Evolutionary conservation across 2,888 invertebrate species (phyloP), one percentile per base, ranked within the genome.

Genomic region (Ennomos quercinarius): DNA sequence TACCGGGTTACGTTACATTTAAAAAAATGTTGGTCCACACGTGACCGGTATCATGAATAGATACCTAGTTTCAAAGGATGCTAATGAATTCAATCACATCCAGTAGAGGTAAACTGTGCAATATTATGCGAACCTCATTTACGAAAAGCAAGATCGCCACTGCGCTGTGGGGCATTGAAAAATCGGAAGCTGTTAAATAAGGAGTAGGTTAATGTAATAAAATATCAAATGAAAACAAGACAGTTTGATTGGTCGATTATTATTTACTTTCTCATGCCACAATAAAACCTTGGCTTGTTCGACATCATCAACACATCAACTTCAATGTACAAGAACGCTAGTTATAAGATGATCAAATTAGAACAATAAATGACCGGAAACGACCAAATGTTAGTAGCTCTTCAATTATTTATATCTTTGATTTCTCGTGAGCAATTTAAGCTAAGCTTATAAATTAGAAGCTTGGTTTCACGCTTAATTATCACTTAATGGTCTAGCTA

Each of bases 401-500:
- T 60, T 50, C 38, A 45, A 57, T 64, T 57, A 53, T 39, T 39
- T 27, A 40, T 49, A 56, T 53, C 58, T 58, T 49, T 38, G 49
- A 52, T 64, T 54, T 54, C 49, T 41, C 36, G 53, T 39, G 6
- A 43, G 53, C 42, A 59, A 50, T 43, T 49, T 43, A 27, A 27
- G 39, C 35, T 45, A 70, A 74, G 68, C 57, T 59, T 17, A 62
- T 41, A 56, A 63, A 67, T 61, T 55, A 66, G 62, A 65, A 57
- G 59, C 69, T 64, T 68, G 61, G 70, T 66, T 71, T 71, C 70
- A 63, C 73, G 68, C 59, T 65, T 69, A 72, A 71, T 74, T 71
- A 75, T 68, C 63, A 59, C 58, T 60, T 76, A 71, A 78, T 76
- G 71, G 66, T 49, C 63, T 57, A 61, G 61, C 67, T 78, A 77